Conservation (phyloP, 2,113 vertebrate genomes). For the Erinaceus europaeus region DNA sequence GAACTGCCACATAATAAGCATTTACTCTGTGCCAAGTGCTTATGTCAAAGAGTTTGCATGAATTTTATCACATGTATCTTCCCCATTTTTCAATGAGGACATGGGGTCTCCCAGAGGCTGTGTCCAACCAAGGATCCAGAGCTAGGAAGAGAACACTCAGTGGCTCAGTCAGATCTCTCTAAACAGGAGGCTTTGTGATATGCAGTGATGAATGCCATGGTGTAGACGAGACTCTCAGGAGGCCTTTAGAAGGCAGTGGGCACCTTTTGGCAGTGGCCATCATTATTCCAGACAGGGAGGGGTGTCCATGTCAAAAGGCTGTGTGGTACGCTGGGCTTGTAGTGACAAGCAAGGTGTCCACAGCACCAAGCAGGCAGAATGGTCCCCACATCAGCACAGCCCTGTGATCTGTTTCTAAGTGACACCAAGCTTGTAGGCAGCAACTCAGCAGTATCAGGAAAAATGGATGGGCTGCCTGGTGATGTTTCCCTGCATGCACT, state of each 20-base stretch:
- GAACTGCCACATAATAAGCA: neutral
- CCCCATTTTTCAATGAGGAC: conserved; percentile 4
- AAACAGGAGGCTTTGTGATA: neutral
- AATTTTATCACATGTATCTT: neutral
- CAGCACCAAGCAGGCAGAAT: neutral
- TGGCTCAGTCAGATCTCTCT: neutral
- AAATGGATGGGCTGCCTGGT: conserved; percentile 75
- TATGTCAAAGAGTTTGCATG: neutral
- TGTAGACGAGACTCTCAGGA: neutral
- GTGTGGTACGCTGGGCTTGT: neutral
- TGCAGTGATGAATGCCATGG: neutral
- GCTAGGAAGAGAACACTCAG: neutral
- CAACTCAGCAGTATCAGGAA: conserved; percentile 42
- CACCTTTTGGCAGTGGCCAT: neutral
- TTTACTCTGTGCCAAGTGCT: too few species aligned
- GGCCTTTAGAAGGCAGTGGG: neutral
- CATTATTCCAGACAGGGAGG: neutral
- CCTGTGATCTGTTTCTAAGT: conserved; percentile 37
- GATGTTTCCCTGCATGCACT: conserved; percentile 66
- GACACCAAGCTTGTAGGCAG: conserved; percentile 54
- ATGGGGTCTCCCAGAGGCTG: neutral
- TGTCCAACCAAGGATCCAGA: neutral
- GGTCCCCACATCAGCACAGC: neutral
- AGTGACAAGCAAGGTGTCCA: neutral
- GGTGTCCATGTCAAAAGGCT: neutral